Evolutionary conservation across 1,140 invertebrate species (phyloP), one percentile per base, ranked within the genome.

Genomic region (Stenopsyche tienmushanensis): DNA sequence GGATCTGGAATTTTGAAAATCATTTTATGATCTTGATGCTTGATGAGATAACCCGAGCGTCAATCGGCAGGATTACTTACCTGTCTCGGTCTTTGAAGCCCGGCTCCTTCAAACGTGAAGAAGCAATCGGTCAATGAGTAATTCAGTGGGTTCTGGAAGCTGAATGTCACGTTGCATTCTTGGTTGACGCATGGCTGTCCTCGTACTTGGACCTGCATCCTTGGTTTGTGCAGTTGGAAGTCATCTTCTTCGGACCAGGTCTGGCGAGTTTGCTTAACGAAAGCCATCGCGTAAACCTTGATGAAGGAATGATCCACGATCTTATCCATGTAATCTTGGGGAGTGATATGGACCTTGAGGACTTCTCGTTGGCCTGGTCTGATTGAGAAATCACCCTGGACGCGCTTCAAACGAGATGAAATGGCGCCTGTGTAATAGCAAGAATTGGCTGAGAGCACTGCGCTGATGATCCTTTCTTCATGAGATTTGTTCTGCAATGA

Each of bases 391-490:
- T 83, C 80, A 20, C 83, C 85, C 55, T 84, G 80, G 17, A 84
- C 83, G 64, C 82, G 81, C 72, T 88, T 88, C 58, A 91, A 75
- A 21, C 83, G 78, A n/a, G 84, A 80, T 0, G 84, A 86, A 18
- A 83, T 83, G 2, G 86, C 83, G 17, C 90, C 90, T 53, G 87
- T 91, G 73, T 90, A 90, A 70, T 84, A 88, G 57, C 88, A 83
- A 21, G 85, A 85, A 18, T 78, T 83, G 3, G 86, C 84, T 1
- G 84, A 82, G 49, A 90, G 70, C 0, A 85, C 81, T 2, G 85
- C 83, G 64, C 78, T 82, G 17, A 92, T 83, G 5, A 80, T 88
- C 42, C 90, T 79, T 21, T 78, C 77, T 72, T 88, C 82, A 7
- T 82, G 77, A 0, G 85, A 85, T 72, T 85, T 86, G 69, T 90